A percentile compares a stretch with the other conserved stretches of the same genome.
phyloP scores from a whole-genome alignment of 2,113 vertebrate species.

The Protobothrops flavoviridis region DNA sequence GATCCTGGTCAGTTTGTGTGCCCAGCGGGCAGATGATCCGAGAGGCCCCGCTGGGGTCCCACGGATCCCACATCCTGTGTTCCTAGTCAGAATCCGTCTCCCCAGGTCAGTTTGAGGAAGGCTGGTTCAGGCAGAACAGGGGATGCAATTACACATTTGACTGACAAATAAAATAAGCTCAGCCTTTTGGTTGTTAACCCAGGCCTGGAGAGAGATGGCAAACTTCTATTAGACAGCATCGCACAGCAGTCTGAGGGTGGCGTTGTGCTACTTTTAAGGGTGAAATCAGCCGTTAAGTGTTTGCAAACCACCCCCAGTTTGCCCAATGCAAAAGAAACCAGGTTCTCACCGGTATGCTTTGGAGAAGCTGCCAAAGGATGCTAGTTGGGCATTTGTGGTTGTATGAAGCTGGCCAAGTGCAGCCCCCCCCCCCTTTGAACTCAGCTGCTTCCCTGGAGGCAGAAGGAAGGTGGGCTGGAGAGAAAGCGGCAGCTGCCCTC shows the following conservation, averaged over 20 bases:
- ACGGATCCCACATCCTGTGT: background rate
- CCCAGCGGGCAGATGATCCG: background rate
- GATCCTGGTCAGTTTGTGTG: background rate
- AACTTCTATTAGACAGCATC: background rate
- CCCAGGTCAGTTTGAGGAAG: background rate
- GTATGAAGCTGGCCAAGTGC: background rate
- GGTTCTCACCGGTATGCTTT: background rate
- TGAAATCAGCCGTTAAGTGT: background rate
- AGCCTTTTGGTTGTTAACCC: background rate
- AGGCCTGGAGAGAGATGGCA: background rate
- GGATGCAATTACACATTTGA: background rate
- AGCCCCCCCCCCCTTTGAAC: constrained; percentile 29
- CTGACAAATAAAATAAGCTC: background rate
- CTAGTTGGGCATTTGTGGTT: background rate
- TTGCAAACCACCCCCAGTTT: background rate
- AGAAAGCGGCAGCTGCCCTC: constrained; percentile 49
- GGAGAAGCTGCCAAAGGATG: background rate
- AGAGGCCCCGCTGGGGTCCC: background rate
- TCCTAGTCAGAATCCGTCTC: background rate
- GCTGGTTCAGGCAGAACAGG: background rate
- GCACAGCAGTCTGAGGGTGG: background rate
- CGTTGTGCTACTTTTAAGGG: background rate
- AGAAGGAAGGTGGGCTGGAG: constrained; percentile 38
- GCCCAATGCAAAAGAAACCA: background rate
- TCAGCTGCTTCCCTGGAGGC: constrained; percentile 16